Evolutionary conservation across 2,888 invertebrate species (phyloP).

Genomic region (Noctua comes): DNA sequence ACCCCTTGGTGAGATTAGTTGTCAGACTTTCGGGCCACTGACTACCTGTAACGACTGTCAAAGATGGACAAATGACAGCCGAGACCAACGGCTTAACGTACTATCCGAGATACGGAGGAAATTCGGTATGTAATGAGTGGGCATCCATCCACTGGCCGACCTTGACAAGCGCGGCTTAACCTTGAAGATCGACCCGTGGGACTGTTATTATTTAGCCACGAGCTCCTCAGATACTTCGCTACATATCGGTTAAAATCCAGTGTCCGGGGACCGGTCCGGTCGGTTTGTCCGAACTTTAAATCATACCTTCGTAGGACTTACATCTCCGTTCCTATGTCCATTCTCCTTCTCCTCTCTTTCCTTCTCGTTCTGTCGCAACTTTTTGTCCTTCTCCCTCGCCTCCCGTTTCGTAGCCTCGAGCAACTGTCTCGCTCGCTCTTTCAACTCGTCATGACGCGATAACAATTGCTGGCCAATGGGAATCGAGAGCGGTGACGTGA

Average conservation of each 20-base stretch:
- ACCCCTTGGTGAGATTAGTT: neutral
- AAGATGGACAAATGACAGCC: neutral
- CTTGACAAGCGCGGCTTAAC: neutral
- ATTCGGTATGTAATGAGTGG: neutral
- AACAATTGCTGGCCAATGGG: constrained; percentile 92
- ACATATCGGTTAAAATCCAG: neutral
- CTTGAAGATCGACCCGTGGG: neutral
- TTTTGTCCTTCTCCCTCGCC: constrained; percentile 87
- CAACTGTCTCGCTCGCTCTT: constrained; percentile 95
- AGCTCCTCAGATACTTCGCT: neutral
- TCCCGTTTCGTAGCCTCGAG: constrained; percentile 95
- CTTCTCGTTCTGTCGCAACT: constrained; percentile 76
- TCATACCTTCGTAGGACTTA: constrained; percentile 85
- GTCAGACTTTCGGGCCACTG: neutral
- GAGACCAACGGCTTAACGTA: neutral
- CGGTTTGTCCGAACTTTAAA: neutral
- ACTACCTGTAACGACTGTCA: neutral
- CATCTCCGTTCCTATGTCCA: constrained; percentile 82
- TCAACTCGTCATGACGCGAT: constrained; percentile 95
- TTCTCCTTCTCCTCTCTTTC: constrained; percentile 90
- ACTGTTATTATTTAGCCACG: neutral
- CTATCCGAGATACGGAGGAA: neutral
- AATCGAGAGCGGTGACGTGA: constrained; percentile 62
- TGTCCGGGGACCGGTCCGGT: neutral
- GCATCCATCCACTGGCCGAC: neutral